Base-by-base conservation (phyloP, 2,888 invertebrate genomes). In the Portevinia maculata region DNA sequence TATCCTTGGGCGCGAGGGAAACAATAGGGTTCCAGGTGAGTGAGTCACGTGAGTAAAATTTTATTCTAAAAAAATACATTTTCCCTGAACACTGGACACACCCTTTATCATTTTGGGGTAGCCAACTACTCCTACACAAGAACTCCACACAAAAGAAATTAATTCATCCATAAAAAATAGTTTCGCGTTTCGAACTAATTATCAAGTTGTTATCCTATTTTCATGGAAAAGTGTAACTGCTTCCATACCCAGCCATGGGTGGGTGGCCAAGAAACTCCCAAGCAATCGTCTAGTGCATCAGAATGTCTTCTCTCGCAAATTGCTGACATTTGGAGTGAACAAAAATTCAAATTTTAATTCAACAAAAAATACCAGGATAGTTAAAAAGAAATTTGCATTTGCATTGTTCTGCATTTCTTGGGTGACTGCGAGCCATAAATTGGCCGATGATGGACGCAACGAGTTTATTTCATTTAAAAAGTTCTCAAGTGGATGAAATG, bases 11-110 rank as follows among this genome's bases (percentile, higher is more conserved):
- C 28, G 24, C 5, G 5, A 2, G 55, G 15, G 64, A 32, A 52
- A 19, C 7, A 11, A 46, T 24, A 48, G 44, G 41, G 76, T 83
- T 83, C 78, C 78, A 83, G 67, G 53, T 78, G 78, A 83, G 83
- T 83, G 83, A 83, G 34, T 83, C 83, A 83, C 83, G 83, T 83
- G 83, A 67, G 83, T 83, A 83, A 78, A 44, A n/a, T n/a, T n/a
- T n/a, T n/a, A n/a, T n/a, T n/a, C n/a, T n/a, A 32, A 17, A 11
- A 24, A 70, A 32, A 70, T 21, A 64, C 57, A 44, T 50, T 57
- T 60, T 60, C 62, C 53, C 67, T 11, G n/a, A n/a, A 9, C 17
- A 17, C 19, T 19, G 28, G 62, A 78, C 83, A 83, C 83, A 78
- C 78, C 78, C 71, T 59, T 48, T 70, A 7, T 13, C 8, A 6